Base-by-base conservation (phyloP, 1,140 invertebrate species). In the Papilio xuthus region DNA sequence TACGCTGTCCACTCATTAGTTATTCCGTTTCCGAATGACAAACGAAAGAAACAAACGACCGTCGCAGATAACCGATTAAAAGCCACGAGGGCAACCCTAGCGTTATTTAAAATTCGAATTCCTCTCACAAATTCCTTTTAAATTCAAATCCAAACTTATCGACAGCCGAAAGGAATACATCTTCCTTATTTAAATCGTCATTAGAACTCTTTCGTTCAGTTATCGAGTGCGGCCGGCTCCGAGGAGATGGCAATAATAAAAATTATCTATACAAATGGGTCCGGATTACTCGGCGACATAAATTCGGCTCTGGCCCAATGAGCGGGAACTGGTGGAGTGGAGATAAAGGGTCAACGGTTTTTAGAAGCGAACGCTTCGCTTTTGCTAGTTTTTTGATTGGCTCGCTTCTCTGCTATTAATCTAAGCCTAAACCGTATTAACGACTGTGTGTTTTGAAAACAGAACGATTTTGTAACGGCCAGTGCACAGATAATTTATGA, bases 221-320 rank as follows among this genome's bases (percentile, higher is more conserved):
- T 93, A 92, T 92, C 90, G 88, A 82, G 80, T 81, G 85, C 87
- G 89, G 89, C 89, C 89, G 90, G 89, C 88, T 86, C 79, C 85
- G 83, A 82, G 86, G 90, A 92, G 92, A 92, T 92, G 92, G 92
- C 92, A 93, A 93, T 93, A 93, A 93, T 93, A 93, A 93, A 93
- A 93, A 93, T 93, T 93, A 93, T 93, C 92, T 93, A 92, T 93
- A 93, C 92, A 93, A 93, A 93, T 93, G 92, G 92, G 87, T 80
- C 84, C 79, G 92, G 92, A 93, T 93, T 93, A 93, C 89, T 91
- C 87, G 85, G 80, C 89, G 90, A 92, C 92, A 93, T 93, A 93
- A 93, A 93, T 93, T 93, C 90, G 89, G 90, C 91, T 93, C 90
- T 88, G 82, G 89, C 85, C 91, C 91, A 89, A 92, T 92, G 92